These are phyloP conservation scores for Anaspis maculata DNA, from an alignment of 2,888 invertebrate genomes.

Conservation along the genomic window DNA sequence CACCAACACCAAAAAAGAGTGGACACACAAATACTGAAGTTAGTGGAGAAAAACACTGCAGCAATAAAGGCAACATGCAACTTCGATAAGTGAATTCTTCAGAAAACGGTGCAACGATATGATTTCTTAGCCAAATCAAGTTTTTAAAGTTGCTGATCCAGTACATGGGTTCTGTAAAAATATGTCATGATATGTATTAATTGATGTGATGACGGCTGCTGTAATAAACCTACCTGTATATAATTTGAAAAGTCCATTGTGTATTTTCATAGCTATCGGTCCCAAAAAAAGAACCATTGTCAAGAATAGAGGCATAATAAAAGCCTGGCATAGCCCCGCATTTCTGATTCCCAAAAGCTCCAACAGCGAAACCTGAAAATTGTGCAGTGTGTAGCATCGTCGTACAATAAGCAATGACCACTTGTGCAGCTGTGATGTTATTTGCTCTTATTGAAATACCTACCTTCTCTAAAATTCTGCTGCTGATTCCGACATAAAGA, in stretches of 20 bases:
- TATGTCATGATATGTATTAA: too few relatives aligned
- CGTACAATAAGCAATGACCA: not conserved
- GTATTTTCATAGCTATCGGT: slow-evolving; percentile 66
- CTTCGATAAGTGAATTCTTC: slow-evolving; percentile 95
- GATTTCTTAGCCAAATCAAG: slow-evolving; percentile 79
- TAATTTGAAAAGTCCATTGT: slow-evolving; percentile 59
- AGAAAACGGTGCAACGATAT: slow-evolving; percentile 83
- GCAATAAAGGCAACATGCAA: slow-evolving; percentile 85
- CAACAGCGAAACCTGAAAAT: slow-evolving; percentile 51
- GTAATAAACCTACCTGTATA: slow-evolving; percentile 52
- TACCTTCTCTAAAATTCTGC: slow-evolving; percentile 52
- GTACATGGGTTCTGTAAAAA: slow-evolving; percentile 36
- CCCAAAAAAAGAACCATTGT: slow-evolving; percentile 77
- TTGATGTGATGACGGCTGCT: too few relatives aligned
- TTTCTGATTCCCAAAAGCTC: slow-evolving; percentile 68
- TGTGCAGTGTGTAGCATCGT: too few relatives aligned
- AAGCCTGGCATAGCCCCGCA: slow-evolving; percentile 65
- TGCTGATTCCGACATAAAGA: slow-evolving; percentile 62
- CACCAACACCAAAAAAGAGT: slow-evolving; percentile 83
- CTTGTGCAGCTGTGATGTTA: not conserved
- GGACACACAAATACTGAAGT: slow-evolving; percentile 78
- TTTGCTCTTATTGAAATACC: too few relatives aligned
- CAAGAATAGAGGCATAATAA: slow-evolving; percentile 64
- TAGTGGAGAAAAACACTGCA: slow-evolving; percentile 70
- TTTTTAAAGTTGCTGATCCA: slow-evolving; percentile 65